Conservation (phyloP, 2,113 vertebrate genomes). For the Cricetomys ansorgei region DNA sequence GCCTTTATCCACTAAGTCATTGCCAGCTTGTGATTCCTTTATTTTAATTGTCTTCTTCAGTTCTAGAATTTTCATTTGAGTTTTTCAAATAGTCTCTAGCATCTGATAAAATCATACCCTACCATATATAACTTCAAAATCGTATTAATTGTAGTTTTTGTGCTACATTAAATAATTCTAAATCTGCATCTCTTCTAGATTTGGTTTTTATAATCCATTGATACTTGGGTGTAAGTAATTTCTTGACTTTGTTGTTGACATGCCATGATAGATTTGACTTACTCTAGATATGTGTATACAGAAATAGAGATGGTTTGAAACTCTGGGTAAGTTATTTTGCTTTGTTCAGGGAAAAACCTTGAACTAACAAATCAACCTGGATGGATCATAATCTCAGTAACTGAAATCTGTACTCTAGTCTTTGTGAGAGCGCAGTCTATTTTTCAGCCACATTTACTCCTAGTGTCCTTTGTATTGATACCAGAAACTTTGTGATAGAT, state of each 20-base stretch:
- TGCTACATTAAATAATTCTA: conserved; percentile 10
- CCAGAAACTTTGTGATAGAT: not conserved
- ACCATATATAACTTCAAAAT: conserved; percentile 2
- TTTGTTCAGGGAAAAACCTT: conserved; percentile 28
- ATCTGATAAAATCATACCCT: conserved; percentile 40
- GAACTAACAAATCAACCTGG: conserved; percentile 17
- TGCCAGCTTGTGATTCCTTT: not conserved
- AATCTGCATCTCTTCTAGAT: not conserved
- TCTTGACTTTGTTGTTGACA: not conserved
- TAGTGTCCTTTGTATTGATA: not conserved
- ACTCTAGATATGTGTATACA: conserved; percentile 14
- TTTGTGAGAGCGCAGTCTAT: conserved; percentile 23
- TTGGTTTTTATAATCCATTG: conserved; percentile 20
- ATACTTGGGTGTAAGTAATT: conserved; percentile 14
- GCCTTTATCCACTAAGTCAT: not conserved
- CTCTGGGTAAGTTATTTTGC: conserved; percentile 34
- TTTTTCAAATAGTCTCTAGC: not conserved
- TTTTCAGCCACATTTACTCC: conserved; percentile 32
- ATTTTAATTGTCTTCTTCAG: conserved; percentile 19
- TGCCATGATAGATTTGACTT: conserved; percentile 50
- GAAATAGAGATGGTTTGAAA: conserved; percentile 42
- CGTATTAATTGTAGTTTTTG: conserved; percentile 44
- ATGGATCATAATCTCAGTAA: not conserved
- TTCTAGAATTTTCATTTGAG: conserved; percentile 47
- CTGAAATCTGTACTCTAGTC: not conserved